phyloP scores from a whole-genome alignment of 2,113 vertebrate genomes.

The Todiramphus chloris region DNA sequence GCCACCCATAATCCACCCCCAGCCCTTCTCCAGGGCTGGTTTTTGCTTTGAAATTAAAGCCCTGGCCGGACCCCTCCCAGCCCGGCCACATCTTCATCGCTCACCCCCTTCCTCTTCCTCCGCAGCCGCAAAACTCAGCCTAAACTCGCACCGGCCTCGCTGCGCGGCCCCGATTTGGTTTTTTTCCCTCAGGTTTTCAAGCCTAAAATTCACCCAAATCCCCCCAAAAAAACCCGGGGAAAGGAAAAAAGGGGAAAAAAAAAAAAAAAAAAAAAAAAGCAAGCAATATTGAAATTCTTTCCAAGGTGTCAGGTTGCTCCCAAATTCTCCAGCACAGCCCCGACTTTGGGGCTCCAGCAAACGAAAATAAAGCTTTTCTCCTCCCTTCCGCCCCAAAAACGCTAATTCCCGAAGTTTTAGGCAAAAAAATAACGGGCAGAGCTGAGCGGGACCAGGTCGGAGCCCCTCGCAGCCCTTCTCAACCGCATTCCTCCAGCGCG shows the following conservation, averaged over 20 bases:
- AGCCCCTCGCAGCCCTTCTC: not conserved
- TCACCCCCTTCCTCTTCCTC: not conserved
- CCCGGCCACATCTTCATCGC: not conserved
- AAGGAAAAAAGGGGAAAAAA: too few relatives aligned
- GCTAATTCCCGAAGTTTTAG: not conserved
- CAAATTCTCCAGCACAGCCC: not conserved
- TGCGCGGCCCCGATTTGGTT: not conserved
- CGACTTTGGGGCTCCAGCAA: not conserved
- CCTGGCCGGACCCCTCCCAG: not conserved
- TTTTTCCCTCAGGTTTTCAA: not conserved
- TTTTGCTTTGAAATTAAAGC: not conserved
- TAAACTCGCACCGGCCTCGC: not conserved
- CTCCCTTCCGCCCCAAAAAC: not conserved
- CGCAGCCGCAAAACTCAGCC: not conserved
- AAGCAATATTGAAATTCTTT: not conserved
- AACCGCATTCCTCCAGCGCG: not conserved
- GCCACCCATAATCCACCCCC: not conserved
- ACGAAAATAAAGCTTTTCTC: not conserved
- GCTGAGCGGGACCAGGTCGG: not conserved
- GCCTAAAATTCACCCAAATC: not conserved
- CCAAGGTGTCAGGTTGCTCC: not conserved
- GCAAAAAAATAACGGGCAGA: not conserved
- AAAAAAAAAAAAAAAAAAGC: fast-evolving
- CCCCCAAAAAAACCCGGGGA: not conserved
- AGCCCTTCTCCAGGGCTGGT: not conserved